These are phyloP conservation scores for Ditylenchus weischeri DNA, from an alignment of 2,888 invertebrate species.

Conservation along the genomic window DNA sequence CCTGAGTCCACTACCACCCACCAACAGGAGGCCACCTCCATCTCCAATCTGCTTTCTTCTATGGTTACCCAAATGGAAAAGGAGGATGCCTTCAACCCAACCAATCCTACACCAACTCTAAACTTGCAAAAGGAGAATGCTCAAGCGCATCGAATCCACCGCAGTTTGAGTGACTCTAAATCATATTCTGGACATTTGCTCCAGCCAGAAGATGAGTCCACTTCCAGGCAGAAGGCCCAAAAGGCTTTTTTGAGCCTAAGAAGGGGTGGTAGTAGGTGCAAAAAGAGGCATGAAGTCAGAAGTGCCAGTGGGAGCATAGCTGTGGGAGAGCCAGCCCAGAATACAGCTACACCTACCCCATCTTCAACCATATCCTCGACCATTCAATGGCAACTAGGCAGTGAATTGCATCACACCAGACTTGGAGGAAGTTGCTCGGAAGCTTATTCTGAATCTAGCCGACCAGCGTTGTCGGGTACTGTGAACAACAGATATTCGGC, in stretches of 20 bases:
- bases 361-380: neutral
- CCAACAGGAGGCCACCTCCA: neutral
- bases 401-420: neutral
- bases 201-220: neutral
- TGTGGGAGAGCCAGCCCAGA: neutral
- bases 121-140: neutral
- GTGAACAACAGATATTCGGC: neutral
- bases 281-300: neutral
- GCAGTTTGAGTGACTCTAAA: conserved; percentile 50
- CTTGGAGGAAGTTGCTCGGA: conserved; percentile 1
- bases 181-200: conserved; percentile 29
- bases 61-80: neutral
- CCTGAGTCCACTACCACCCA: neutral
- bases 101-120: neutral
- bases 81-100: conserved; percentile 2
- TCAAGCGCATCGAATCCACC: conserved; percentile 44
- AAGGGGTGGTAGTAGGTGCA: conserved; percentile 15
- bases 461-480: too few species aligned
- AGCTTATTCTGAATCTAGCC: neutral
- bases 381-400: neutral
- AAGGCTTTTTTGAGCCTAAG: conserved; percentile 14
- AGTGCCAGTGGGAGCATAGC: conserved; percentile 5
- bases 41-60: neutral
- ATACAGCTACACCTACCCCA: neutral
- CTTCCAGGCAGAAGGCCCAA: neutral